Evolutionary conservation across 1,140 invertebrate species (phyloP).

Genomic region (Dendrolimus kikuchii): DNA sequence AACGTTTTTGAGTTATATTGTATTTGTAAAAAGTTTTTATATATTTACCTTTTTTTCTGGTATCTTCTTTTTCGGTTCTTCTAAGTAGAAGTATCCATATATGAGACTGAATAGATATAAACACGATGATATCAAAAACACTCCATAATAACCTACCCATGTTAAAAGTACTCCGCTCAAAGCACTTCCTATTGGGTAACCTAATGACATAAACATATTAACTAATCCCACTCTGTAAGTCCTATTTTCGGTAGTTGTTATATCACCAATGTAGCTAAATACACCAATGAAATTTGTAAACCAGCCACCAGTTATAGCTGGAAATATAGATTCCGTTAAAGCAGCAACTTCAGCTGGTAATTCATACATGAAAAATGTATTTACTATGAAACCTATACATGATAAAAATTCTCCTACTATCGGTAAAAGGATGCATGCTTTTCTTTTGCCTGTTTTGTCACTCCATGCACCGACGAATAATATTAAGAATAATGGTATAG

Average conservation of each 20-base stretch:
- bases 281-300: slow-evolving; percentile 90
- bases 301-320: slow-evolving; percentile 86
- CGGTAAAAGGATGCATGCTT: slow-evolving; percentile 87
- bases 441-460: slow-evolving; percentile 80
- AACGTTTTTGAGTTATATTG: neutral
- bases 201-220: slow-evolving; percentile 85
- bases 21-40: slow-evolving; percentile 13
- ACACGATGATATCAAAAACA: slow-evolving; percentile 81
- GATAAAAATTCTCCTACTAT: slow-evolving; percentile 86
- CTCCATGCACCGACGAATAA: slow-evolving; percentile 87
- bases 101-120: slow-evolving; percentile 81
- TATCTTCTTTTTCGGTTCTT: slow-evolving; percentile 70
- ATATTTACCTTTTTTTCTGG: slow-evolving; percentile 27
- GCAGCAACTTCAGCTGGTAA: slow-evolving; percentile 84
- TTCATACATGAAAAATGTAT: slow-evolving; percentile 83
- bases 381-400: slow-evolving; percentile 82
- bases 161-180: slow-evolving; percentile 79
- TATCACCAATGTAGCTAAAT: slow-evolving; percentile 92
- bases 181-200: slow-evolving; percentile 84
- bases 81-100: slow-evolving; percentile 78
- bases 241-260: slow-evolving; percentile 84
- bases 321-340: slow-evolving; percentile 82
- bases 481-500: slow-evolving; percentile 82
- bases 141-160: slow-evolving; percentile 84
- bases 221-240: slow-evolving; percentile 89